Base-by-base conservation (phyloP, 2,888 invertebrate species). In the Troides aeacus region DNA sequence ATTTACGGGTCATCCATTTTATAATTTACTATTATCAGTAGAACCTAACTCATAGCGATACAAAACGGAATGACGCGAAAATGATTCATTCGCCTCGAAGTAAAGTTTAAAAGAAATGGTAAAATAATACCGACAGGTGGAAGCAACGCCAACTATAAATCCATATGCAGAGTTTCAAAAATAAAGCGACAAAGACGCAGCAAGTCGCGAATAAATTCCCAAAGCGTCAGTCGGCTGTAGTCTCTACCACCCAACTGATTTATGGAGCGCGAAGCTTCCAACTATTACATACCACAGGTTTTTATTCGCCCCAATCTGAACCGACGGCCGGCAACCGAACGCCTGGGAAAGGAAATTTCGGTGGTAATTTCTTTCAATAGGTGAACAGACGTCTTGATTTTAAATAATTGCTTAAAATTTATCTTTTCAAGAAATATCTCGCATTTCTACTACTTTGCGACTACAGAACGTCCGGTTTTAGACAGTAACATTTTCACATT, bases 201-300 rank as follows among this genome's bases (percentile, higher is more conserved):
- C 76, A 73, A 78, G 77, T 75, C 81, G 83, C 78, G 85, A 89
- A 90, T 90, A 88, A 90, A 91, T 91, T 90, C 90, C 87, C 72
- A 82, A 85, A 85, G 86, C 87, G 89, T 86, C 84, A 78, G 82
- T 81, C 84, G 81, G 78, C 81, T 80, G 79, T 77, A 78, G 78
- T 77, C 76, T 76, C 71, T 72, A 74, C 76, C 77, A 76, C 79
- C 77, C 76, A 75, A 74, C 84, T 91, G 92, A 93, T 93, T 93
- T 92, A 92, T 92, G 84, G 87, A 78, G 83, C 84, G 85, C 85
- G 86, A 83, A 83, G 77, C 77, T 74, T 78, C 84, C 82, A 85
- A 90, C 90, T 90, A 90, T 90, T 85, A 86, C 87, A 84, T 81
- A 64, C 64, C 57, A 39, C n/a, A 76, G 74, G 76, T 88, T 91